Evolutionary conservation across 2,113 vertebrate species (phyloP).

Genomic region (Pelodiscus sinensis): DNA sequence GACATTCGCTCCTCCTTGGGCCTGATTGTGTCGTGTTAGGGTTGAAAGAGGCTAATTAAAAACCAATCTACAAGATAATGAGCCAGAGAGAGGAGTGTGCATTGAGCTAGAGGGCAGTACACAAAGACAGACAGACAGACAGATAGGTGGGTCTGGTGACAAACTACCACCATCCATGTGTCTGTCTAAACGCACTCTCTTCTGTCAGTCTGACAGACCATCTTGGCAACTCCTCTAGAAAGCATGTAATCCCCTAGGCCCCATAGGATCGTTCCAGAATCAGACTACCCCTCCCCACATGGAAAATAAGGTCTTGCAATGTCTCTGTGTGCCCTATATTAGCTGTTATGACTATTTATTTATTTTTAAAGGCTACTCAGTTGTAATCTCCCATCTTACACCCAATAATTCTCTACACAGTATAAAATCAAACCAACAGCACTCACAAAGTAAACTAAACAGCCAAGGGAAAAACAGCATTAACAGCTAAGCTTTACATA

Average conservation of each 20-base stretch:
- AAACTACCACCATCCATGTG: not conserved
- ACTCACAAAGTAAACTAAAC: constrained; percentile 43
- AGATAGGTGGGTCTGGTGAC: not conserved
- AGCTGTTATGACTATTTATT: constrained; percentile 45
- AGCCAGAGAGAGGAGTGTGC: not conserved
- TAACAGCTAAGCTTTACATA: not conserved
- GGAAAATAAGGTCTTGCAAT: not conserved
- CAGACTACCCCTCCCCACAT: not conserved
- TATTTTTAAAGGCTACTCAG: not conserved
- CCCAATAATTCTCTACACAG: not conserved
- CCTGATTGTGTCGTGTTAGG: not conserved
- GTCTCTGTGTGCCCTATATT: not conserved
- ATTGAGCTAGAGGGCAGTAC: not conserved
- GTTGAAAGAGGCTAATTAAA: not conserved
- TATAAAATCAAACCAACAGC: constrained; percentile 10
- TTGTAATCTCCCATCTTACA: not conserved
- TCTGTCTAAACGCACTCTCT: not conserved
- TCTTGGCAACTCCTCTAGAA: not conserved
- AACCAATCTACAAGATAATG: not conserved
- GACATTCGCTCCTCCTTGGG: not conserved
- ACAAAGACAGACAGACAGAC: not conserved
- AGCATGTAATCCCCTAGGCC: not conserved
- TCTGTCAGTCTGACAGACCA: not conserved
- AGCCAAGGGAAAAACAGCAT: not conserved
- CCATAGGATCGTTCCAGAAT: not conserved